Percentiles rank a stretch among this genome's conserved stretches.
Evolutionary conservation across 2,113 vertebrate species (phyloP).

Genomic region (Eidolon helvum): DNA sequence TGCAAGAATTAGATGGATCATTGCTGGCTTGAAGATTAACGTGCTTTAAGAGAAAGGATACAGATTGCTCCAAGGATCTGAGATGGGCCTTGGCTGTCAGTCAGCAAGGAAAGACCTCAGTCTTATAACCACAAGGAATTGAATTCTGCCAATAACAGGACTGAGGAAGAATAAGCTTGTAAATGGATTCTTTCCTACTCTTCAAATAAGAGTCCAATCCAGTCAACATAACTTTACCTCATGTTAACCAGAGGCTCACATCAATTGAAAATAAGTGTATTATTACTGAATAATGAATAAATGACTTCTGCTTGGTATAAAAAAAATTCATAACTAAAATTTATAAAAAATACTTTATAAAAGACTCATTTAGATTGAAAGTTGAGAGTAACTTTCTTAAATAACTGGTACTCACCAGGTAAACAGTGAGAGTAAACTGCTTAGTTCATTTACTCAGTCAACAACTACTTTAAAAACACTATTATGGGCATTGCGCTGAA

Average conservation of each 20-base stretch:
- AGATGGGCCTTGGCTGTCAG: neutral
- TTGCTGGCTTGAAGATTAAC: neutral
- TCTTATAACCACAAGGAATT: neutral
- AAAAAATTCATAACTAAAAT: neutral
- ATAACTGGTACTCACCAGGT: neutral
- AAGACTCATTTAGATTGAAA: neutral
- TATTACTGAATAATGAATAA: neutral
- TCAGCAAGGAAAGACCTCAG: neutral
- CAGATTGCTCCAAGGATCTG: neutral
- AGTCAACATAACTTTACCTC: neutral
- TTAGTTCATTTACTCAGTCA: neutral
- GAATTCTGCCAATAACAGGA: neutral
- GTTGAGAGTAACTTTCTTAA: neutral
- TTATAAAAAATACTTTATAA: neutral
- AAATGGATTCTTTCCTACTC: neutral
- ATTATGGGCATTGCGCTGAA: neutral
- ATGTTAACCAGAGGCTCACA: neutral
- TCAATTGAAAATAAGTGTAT: neutral
- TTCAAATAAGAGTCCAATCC: neutral
- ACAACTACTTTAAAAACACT: neutral
- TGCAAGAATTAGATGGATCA: neutral
- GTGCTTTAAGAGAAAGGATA: neutral
- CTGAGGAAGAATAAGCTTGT: neutral
- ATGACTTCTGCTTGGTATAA: neutral
- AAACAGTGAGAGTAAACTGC: neutral